A percentile compares a stretch with the other conserved stretches of the same genome.
Conservation (phyloP, 2,888 invertebrate genomes). For the Gymnoscelis rufifasciata region DNA sequence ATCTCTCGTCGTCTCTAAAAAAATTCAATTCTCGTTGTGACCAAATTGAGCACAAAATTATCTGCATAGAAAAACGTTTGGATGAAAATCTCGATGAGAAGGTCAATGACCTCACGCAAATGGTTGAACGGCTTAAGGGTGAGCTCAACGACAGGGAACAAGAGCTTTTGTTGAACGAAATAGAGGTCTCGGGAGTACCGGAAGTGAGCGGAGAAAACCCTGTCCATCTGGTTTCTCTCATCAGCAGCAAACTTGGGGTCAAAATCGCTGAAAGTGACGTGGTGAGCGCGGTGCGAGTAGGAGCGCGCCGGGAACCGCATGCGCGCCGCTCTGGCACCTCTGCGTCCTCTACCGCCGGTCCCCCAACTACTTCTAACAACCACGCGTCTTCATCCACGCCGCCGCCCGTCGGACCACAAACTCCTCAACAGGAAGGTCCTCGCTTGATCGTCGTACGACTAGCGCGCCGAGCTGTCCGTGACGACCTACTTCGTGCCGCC, state of each 20-base stretch:
- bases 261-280: slow-evolving; percentile 21
- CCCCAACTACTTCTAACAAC: background rate
- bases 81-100: background rate
- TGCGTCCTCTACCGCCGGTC: background rate
- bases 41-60: background rate
- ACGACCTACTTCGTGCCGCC: slow-evolving; percentile 18
- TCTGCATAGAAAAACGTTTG: background rate
- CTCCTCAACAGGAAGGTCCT: no score
- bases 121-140: background rate
- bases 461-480: slow-evolving; percentile 16
- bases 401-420: no score
- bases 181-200: slow-evolving; percentile 22
- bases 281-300: slow-evolving; percentile 19
- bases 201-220: slow-evolving; percentile 18
- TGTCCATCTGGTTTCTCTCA: slow-evolving; percentile 7
- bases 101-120: slow-evolving; percentile 3
- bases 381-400: no score
- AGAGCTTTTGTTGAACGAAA: slow-evolving; percentile 15
- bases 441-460: slow-evolving; percentile 15
- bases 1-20: background rate
- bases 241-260: slow-evolving; percentile 21
- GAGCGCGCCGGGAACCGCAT: background rate
- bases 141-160: slow-evolving; percentile 15
- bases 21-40: background rate
- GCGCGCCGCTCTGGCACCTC: background rate